Conservation (phyloP, 2,888 invertebrate species). For the Cataglyphis livida region DNA sequence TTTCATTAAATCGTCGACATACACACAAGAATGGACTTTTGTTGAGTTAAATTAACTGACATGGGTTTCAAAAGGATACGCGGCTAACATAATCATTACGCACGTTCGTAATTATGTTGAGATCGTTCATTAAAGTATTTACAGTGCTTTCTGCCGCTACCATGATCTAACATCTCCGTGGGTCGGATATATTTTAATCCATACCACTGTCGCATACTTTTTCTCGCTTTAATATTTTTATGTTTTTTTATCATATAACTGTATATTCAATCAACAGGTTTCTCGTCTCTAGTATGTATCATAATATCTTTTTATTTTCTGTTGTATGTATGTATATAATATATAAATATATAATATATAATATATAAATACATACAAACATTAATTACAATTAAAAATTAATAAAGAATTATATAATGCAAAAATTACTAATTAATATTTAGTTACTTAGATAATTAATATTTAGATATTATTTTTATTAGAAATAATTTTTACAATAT, state of each 20-base stretch:
- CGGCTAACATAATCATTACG: not conserved
- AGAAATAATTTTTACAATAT: not conserved
- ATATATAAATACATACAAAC: not conserved
- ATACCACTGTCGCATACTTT: constrained; percentile 9
- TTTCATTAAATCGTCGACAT: constrained; percentile 48
- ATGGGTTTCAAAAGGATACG: constrained; percentile 13
- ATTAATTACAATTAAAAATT: not conserved
- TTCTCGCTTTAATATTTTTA: constrained; percentile 5
- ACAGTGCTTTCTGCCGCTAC: constrained; percentile 50
- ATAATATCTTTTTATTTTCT: not conserved
- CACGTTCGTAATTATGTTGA: constrained; percentile 39
- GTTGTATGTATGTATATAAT: not conserved
- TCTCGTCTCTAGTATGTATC: not conserved
- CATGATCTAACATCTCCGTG: constrained; percentile 19
- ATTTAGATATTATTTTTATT: not conserved
- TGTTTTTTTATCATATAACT: not conserved
- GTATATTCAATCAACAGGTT: not conserved
- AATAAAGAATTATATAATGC: not conserved
- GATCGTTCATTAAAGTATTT: constrained; percentile 53
- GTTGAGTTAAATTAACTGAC: constrained; percentile 54
- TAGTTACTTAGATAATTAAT: too few species aligned
- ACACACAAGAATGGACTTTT: constrained; percentile 12
- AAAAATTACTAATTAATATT: not conserved
- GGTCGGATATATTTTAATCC: constrained; percentile 39
- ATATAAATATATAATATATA: not conserved